Percentiles rank a stretch among this genome's conserved stretches.
Conservation (phyloP, 2,797 vertebrate species). For the Knipowitschia caucasica region DNA sequence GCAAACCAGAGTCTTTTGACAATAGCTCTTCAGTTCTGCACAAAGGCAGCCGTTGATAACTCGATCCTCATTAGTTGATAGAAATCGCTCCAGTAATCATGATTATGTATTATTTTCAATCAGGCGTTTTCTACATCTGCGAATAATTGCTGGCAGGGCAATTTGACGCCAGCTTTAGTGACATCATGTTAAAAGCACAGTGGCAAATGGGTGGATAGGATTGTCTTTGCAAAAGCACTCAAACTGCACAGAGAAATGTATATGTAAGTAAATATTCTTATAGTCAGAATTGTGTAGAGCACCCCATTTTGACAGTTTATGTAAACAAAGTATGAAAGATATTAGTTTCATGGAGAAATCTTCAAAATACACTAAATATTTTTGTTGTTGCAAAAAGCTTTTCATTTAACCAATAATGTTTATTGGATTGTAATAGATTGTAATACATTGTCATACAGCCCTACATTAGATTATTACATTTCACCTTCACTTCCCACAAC, state of each 20-base stretch:
- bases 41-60: slow-evolving; percentile 10
- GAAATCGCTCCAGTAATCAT: slow-evolving; percentile 34
- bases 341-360: too few species aligned
- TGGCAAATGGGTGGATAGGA: background rate
- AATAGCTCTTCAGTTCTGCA: slow-evolving; percentile 8
- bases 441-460: too few species aligned
- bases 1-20: slow-evolving; percentile 22
- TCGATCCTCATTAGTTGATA: slow-evolving; percentile 16
- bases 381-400: too few species aligned
- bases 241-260: background rate
- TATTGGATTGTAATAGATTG: too few species aligned
- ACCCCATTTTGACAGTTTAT: too few species aligned
- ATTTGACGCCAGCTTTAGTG: slow-evolving; percentile 16
- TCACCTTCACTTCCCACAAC: too few species aligned
- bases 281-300: too few species aligned
- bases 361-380: too few species aligned
- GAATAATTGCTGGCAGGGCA: slow-evolving; percentile 22
- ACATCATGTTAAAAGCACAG: slow-evolving; percentile 3
- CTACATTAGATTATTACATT: too few species aligned
- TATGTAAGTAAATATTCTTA: too few species aligned
- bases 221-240: background rate
- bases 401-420: too few species aligned
- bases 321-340: too few species aligned
- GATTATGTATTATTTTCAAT: slow-evolving; percentile 31
- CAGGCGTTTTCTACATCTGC: slow-evolving; percentile 26